Conservation (phyloP, 2,888 invertebrate genomes). For the Andricus curvator region DNA sequence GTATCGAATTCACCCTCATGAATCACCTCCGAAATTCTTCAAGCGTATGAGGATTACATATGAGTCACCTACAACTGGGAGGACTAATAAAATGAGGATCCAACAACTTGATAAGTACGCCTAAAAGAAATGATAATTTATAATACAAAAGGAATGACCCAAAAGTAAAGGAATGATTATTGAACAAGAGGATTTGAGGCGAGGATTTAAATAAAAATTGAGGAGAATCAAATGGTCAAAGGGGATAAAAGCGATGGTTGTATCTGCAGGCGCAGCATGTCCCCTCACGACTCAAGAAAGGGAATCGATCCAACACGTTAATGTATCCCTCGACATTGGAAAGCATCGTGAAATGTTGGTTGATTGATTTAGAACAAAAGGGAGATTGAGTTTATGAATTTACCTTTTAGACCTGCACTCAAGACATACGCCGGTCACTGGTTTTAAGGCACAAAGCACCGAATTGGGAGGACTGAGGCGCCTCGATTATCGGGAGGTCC, state of each 20-base stretch:
- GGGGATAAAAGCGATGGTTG: conserved; percentile 9
- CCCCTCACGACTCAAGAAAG: conserved; percentile 65
- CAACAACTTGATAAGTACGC: neutral
- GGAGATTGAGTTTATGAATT: conserved; percentile 27
- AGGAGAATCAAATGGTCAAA: neutral
- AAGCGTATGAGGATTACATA: neutral
- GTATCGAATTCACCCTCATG: conserved; percentile 20
- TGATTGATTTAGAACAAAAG: neutral
- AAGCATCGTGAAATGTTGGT: conserved; percentile 44
- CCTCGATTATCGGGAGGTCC: conserved; percentile 52
- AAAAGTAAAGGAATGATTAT: neutral
- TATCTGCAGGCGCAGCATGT: conserved; percentile 53
- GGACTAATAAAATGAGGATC: neutral
- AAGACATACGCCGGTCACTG: conserved; percentile 58
- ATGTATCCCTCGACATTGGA: conserved; percentile 61
- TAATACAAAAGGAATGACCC: neutral
- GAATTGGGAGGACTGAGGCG: conserved; percentile 54
- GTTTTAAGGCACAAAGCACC: conserved; percentile 61
- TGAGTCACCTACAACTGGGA: conserved; percentile 8
- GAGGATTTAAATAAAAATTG: neutral
- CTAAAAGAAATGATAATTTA: neutral
- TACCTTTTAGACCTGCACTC: conserved; percentile 54
- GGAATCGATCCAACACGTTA: conserved; percentile 73
- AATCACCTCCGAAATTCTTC: conserved; percentile 19
- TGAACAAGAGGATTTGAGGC: neutral